Evolutionary conservation across 1,140 invertebrate species (phyloP), one percentile per base, ranked within the genome.

Genomic region (Chionoecetes opilio): DNA sequence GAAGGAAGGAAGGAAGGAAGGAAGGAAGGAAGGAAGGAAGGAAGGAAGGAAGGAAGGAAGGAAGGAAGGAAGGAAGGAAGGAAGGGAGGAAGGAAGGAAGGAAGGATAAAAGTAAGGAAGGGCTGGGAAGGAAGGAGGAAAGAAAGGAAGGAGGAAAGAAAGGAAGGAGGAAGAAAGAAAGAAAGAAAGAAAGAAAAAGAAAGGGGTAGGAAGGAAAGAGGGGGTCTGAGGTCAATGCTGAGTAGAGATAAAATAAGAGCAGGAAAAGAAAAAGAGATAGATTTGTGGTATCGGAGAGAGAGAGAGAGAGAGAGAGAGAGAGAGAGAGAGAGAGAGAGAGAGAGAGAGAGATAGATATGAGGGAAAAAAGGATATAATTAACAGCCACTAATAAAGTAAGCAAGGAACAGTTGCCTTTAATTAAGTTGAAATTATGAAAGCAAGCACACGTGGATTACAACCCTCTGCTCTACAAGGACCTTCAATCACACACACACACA

Each of bases 311-410:
- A 53, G 46, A 53, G 46, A 53, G 63, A 75, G 63, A 75, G 63
- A 75, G 63, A 75, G 63, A 75, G 63, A 75, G 63, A 75, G 63
- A 75, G 63, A 75, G 63, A 75, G 63, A 75, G 63, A 75, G 63
- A 75, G 63, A 75, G 63, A 75, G 63, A n/a, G 53, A 75, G 53
- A 75, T 6, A 75, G 53, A 75, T 6, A 75, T 5, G 53, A 75
- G 53, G 26, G 53, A 26, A 21, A 75, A 21, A 75, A 21, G 21
- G 53, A n/a, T 75, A 75, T 75, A 75, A 75, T 75, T 75, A 75
- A 75, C 21, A 75, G 63, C 26, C 21, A n/a, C 0, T 75, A 75
- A 75, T 75, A 75, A n/a, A 75, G 63, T 26, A 75, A 75, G 21
- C 63, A 75, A 75, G n/a, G 3, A 75, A 26, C 21, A 75, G 21